Conservation (phyloP, 1,140 invertebrate genomes). For the Argopecten irradians region DNA sequence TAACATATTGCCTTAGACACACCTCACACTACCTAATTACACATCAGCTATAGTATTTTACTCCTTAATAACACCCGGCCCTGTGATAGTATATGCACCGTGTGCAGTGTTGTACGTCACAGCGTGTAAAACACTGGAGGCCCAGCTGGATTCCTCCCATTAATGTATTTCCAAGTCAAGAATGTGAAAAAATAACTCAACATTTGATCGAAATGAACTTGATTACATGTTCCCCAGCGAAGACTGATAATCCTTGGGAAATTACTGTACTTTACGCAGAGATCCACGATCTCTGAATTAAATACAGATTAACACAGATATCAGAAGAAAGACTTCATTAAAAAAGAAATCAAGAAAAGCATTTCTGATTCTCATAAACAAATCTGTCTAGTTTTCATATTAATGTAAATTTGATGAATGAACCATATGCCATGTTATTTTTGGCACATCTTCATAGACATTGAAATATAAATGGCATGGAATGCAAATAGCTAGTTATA, state of each 20-base stretch:
- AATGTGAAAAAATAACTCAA: not conserved
- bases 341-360: not conserved
- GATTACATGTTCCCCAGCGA: not conserved
- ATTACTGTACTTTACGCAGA: not conserved
- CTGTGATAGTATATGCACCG: too few species aligned
- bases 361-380: not conserved
- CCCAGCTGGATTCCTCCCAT: not conserved
- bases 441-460: too few species aligned
- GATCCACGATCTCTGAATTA: not conserved
- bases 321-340: not conserved
- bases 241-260: not conserved
- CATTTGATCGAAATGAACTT: slow-evolving; percentile 8
- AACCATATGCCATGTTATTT: too few species aligned
- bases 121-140: not conserved
- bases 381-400: too few species aligned
- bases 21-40: not conserved
- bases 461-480: too few species aligned
- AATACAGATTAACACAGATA: not conserved
- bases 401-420: too few species aligned
- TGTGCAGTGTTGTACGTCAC: too few species aligned
- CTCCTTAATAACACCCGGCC: not conserved
- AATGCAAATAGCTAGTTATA: too few species aligned
- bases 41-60: not conserved
- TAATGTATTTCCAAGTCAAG: slow-evolving; percentile 2
- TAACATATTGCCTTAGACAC: not conserved